Base-by-base conservation (phyloP, 2,113 vertebrate species). In the Pseudopipra pipra region DNA sequence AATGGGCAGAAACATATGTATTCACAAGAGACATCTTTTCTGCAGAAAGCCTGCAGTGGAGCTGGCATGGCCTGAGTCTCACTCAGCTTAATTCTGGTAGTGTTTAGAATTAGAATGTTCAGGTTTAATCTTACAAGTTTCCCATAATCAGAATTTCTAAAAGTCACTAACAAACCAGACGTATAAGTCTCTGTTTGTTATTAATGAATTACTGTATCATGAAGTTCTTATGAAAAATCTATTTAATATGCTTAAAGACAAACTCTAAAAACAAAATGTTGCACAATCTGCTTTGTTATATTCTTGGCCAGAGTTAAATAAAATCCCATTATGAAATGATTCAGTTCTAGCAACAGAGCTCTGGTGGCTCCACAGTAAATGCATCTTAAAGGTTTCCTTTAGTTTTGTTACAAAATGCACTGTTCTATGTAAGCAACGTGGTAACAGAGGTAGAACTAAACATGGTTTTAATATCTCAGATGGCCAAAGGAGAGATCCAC, bases 111-210 rank as follows among this genome's bases (percentile, higher is more conserved):
- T 25, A 58, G 21, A 71, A 71, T 52, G 9, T 33, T 86, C 67
- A 84, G 49, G 27, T 63, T 66, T 70, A 59, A 86, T 90, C 49
- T 80, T 80, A 21, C n/a, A 80, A 51, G 10, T 90, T 93, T 92
- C 65, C 52, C 81, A 56, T 41, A 77, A 81, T 44, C 47, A 54
- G 44, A 56, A 54, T 84, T 87, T 74, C 47, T 93, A 43, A 63
- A 93, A 91, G 43, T 74, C 43, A 77, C 22, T 81, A 88, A 81
- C 21, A 77, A 77, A 86, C 59, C 62, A 87, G 46, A 80, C 46
- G 19, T 41, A 52, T 59, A 94, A 90, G 25, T 91, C 22, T 72
- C 33, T 97, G 68, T 95, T 96, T 94, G 54, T 83, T 90, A 92
- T 90, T 93, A 80, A 90, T 68, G 93, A 95, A 92, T 85, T 5